Base-by-base conservation (phyloP, 2,888 invertebrate genomes). In the Margaritifera margaritifera region DNA sequence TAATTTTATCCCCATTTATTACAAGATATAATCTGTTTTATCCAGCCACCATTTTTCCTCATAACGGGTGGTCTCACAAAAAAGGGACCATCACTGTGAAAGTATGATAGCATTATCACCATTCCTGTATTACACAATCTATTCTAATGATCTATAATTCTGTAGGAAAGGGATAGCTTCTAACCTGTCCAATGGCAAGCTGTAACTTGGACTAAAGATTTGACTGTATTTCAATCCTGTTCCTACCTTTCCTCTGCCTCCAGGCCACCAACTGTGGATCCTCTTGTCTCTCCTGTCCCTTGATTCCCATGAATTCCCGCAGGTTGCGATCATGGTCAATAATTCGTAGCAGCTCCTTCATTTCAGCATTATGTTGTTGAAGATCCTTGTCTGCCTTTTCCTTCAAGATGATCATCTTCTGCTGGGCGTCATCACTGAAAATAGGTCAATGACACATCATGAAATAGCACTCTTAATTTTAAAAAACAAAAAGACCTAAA, bases 281-380 rank as follows among this genome's bases (percentile, higher is more conserved):
- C 72, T 90, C 90, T 62, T 87, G 86, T 68, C 95, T 91, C 79
- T 94, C 94, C 74, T 96, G 95, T 42, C 88, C 86, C 79, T 96
- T 96, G 0, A 94, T 93, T 8, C 94, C 94, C 66, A 96, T 92
- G 89, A 97, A 97, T 84, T 95, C 94, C 82, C 95, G 94, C 51
- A 97, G 90, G 81, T 95, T 95, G 81, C 94, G 91, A 87, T 96
- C 95, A 88, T 96, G 94, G 87, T 96, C 96, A 54, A 97, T 90
- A 71, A 95, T 94, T 0, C 96, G 91, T 84, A 96, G 94, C 68
- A 97, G 92, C 85, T 96, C 96, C 60, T 96, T 93, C 92, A 96
- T 96, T 91, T 96, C 96, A 91, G 93, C 93, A 8, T 93, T 92
- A 84, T 94, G 94, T 15, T 92, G 88, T 81, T 93, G 91, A 69